Evolutionary conservation across 2,888 invertebrate species (phyloP), one percentile per base, ranked within the genome.

Genomic region (Plagodis pulveraria): DNA sequence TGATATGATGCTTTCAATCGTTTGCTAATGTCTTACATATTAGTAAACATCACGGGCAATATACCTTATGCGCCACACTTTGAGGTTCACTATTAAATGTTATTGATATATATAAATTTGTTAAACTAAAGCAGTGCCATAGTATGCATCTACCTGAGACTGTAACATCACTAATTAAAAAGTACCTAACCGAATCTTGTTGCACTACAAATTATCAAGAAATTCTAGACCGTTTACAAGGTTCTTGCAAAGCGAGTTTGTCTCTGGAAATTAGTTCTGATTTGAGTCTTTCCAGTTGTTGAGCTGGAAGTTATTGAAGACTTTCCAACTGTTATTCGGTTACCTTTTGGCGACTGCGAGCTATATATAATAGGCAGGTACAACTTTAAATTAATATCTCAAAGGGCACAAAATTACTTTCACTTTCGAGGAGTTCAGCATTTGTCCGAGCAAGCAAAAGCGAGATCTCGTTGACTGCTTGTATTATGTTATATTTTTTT

Each of bases 251-350:
- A 36, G 36, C 43, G 64, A 36, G 59, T 59, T n/a, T 57, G 60
- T 56, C 54, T 64, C 62, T 45, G 48, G 49, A 56, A 59, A 67
- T 69, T 67, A 56, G 63, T 63, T 57, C 50, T 63, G 53, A 64
- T 60, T 63, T 50, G 58, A 66, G 54, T 65, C 62, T 59, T 66
- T 52, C 49, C 56, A 59, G 54, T 61, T 59, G 50, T 62, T 63
- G 45, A 60, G 51, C 50, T 52, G 61, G 59, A 63, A 67, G 61
- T 54, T 51, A 61, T 64, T 62, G 58, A 59, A 60, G 54, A 59
- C 50, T 58, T 56, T 57, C 51, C 33, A 56, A 60, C 52, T 47
- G 59, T 59, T 59, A 55, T 58, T 58, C 49, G 51, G 44, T 56
- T 57, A 44, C 51, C 43, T 51, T 50, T 44, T 47, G 7, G n/a